Base-by-base conservation (phyloP, 2,888 invertebrate genomes). In the Panzeria rudis region DNA sequence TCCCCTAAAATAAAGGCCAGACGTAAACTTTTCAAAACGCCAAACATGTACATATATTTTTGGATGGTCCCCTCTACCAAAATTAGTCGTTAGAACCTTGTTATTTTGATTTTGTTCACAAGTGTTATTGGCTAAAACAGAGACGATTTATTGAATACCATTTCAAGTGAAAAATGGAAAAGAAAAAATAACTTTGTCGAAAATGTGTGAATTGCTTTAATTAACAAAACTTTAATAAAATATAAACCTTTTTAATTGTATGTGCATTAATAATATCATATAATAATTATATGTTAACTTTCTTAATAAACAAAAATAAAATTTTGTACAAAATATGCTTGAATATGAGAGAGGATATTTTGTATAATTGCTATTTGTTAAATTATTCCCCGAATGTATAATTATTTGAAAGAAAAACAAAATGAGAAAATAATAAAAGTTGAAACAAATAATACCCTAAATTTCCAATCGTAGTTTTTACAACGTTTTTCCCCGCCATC, bases 401-500 rank as follows among this genome's bases (percentile, higher is more conserved):
- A 52, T 64, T 41, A 64, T 64, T 75, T 13, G 11, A 41, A 64
- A 44, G 54, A 64, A 32, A 44, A 68, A 68, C 11, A 38, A 29
- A 38, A 38, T 38, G 17, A 23, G 17, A 71, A 64, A 61, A 75
- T 62, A 75, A 66, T 59, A 76, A 84, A 79, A 69, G n/a, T 77
- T 69, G 61, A 66, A 77, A 77, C 76, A 87, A 87, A 89, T 90
- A 91, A 93, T 93, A 94, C 93, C 93, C 93, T 93, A 93, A 94
- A 94, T 93, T 94, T 94, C 94, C 94, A 94, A 91, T 94, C 94
- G 93, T 92, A 92, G 92, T 92, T 93, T 92, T 93, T 92, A 89
- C 90, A 90, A 89, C 90, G 89, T 89, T 91, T 92, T 86, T 89
- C 90, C 85, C 88, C 90, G 87, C 87, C 89, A 82, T 92, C 93